phyloP scores from a whole-genome alignment of 2,888 invertebrate genomes.

The Seira ritae region DNA sequence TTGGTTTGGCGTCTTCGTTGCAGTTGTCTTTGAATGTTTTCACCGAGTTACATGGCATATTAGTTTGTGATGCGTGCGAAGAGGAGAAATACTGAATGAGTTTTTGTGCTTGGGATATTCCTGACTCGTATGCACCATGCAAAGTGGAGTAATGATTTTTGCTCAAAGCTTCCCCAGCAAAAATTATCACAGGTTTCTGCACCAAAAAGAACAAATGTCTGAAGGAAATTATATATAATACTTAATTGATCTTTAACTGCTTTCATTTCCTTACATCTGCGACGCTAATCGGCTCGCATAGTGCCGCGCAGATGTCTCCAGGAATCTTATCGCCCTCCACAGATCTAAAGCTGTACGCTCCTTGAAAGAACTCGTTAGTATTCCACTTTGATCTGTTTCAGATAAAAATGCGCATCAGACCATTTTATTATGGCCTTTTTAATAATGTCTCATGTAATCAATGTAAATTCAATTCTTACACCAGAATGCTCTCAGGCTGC shows the following conservation, averaged over 20 bases:
- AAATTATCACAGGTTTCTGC: constrained; percentile 78
- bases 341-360: constrained; percentile 80
- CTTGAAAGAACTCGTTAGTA: constrained; percentile 78
- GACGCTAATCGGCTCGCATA: constrained; percentile 77
- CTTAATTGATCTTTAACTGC: no score
- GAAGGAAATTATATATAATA: background rate
- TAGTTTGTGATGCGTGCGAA: background rate
- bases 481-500: constrained; percentile 76
- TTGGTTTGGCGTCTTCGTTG: no score
- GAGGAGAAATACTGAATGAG: constrained; percentile 74
- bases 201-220: constrained; percentile 3
- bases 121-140: constrained; percentile 82
- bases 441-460: background rate
- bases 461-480: constrained; percentile 75
- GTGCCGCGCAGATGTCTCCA: constrained; percentile 75
- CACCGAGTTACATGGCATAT: no score
- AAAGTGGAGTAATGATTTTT: constrained; percentile 81
- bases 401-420: constrained; percentile 69
- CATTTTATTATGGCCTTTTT: background rate
- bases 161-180: constrained; percentile 83
- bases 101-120: constrained; percentile 78
- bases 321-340: constrained; percentile 77
- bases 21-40: no score
- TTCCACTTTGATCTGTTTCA: constrained; percentile 79
- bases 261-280: constrained; percentile 9